phyloP scores from a whole-genome alignment of 2,888 invertebrate species.

The Apamea monoglypha region DNA sequence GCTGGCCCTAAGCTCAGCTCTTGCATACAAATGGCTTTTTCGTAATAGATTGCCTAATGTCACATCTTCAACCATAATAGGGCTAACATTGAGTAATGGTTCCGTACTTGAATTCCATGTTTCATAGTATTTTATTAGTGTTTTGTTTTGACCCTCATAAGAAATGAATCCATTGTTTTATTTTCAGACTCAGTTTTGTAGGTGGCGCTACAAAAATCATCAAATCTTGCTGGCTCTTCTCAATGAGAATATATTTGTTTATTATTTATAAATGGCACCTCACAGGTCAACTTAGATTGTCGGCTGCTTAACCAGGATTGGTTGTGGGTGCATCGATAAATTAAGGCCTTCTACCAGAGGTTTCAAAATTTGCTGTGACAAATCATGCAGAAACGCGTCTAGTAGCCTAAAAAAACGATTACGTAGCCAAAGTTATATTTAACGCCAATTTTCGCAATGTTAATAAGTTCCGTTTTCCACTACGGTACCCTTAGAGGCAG shows the following conservation, averaged over 20 bases:
- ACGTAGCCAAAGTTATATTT: constrained; percentile 1
- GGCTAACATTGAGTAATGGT: constrained; percentile 50
- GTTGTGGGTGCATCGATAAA: not conserved
- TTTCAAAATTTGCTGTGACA: not conserved
- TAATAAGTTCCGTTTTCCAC: constrained; percentile 41
- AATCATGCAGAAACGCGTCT: not conserved
- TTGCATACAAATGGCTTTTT: constrained; percentile 60
- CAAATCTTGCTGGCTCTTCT: not conserved
- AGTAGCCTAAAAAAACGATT: not conserved
- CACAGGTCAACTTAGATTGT: not conserved
- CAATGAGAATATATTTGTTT: not conserved
- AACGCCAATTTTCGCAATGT: constrained; percentile 29
- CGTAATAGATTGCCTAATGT: constrained; percentile 61
- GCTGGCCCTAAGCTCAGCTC: constrained; percentile 42
- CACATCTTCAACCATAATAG: constrained; percentile 54
- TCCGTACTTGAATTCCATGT: constrained; percentile 42
- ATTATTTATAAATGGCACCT: no score
- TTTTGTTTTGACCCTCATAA: not conserved
- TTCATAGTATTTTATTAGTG: not conserved
- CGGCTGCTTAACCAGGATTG: not conserved
- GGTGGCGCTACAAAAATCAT: not conserved
- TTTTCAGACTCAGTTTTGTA: not conserved
- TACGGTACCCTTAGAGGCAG: constrained; percentile 50
- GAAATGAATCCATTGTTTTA: constrained; percentile 17
- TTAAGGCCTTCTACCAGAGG: not conserved